Evolutionary conservation across 2,797 vertebrate species (phyloP).

Genomic region (Emys orbicularis): DNA sequence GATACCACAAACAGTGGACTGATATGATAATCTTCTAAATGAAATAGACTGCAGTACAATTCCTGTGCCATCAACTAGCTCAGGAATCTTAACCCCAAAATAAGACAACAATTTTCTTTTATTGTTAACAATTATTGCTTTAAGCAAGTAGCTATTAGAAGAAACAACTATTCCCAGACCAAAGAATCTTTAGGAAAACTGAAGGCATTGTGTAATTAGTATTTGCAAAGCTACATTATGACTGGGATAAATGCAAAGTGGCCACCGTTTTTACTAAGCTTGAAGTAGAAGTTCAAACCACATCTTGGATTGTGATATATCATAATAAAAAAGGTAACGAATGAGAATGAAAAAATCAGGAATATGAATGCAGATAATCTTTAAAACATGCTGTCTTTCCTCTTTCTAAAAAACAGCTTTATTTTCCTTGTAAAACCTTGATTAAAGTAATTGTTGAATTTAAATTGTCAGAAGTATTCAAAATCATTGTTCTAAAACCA

Average conservation of each 20-base stretch:
- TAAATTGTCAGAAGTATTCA: not conserved
- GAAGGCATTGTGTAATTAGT: not conserved
- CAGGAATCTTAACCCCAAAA: constrained; percentile 58
- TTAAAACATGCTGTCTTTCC: not conserved
- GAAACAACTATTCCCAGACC: not conserved
- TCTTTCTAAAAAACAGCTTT: not conserved
- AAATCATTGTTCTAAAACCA: not conserved
- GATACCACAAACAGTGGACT: not conserved
- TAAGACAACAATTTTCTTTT: constrained; percentile 53
- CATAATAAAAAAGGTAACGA: not conserved
- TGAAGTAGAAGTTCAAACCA: constrained; percentile 31
- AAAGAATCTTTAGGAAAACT: constrained; percentile 36
- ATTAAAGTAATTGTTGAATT: not conserved
- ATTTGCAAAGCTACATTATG: constrained; percentile 37
- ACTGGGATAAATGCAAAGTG: constrained; percentile 21
- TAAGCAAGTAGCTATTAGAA: constrained; percentile 41
- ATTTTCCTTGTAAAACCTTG: not conserved
- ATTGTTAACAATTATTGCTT: constrained; percentile 60
- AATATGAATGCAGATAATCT: not conserved
- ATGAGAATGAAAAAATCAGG: rapidly evolving
- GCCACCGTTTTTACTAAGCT: not conserved
- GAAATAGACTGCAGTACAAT: constrained; percentile 41
- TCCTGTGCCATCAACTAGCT: constrained; percentile 48
- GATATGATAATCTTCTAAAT: not conserved
- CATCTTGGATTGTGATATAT: constrained; percentile 16